These are phyloP conservation scores for Steatocranus sp. DNA, from an alignment of 2,797 vertebrate genomes.

Conservation along the genomic window DNA sequence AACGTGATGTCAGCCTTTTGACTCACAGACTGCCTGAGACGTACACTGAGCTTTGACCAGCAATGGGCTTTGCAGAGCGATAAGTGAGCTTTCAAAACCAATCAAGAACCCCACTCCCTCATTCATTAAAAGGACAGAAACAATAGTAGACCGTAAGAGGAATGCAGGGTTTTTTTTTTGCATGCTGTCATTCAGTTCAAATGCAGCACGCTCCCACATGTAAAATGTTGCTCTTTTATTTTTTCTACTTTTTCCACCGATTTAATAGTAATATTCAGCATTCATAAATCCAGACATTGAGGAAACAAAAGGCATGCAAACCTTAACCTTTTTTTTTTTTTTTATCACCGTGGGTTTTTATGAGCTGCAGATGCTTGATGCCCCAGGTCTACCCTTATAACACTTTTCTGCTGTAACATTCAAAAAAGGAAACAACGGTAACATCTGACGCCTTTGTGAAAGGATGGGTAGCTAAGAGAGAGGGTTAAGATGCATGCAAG, in stretches of 20 bases:
- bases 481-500: background rate
- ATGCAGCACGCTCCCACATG: background rate
- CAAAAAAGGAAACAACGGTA: background rate
- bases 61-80: background rate
- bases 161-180: background rate
- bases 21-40: background rate
- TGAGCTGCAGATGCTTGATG: background rate
- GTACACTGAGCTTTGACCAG: background rate
- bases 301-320: background rate
- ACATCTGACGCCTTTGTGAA: background rate
- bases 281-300: background rate
- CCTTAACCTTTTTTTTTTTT: background rate
- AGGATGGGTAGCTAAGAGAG: background rate
- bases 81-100: constrained; percentile 4
- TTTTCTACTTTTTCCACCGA: background rate
- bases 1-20: constrained; percentile 4
- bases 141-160: background rate
- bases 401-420: background rate
- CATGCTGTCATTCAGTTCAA: background rate
- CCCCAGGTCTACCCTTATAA: background rate
- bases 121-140: background rate
- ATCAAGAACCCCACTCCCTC: background rate
- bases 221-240: background rate
- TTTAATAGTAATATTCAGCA: background rate
- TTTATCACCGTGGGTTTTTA: background rate